These are phyloP conservation scores for Diachrysia chrysitis DNA, from an alignment of 2,888 invertebrate genomes.

Conservation along the genomic window DNA sequence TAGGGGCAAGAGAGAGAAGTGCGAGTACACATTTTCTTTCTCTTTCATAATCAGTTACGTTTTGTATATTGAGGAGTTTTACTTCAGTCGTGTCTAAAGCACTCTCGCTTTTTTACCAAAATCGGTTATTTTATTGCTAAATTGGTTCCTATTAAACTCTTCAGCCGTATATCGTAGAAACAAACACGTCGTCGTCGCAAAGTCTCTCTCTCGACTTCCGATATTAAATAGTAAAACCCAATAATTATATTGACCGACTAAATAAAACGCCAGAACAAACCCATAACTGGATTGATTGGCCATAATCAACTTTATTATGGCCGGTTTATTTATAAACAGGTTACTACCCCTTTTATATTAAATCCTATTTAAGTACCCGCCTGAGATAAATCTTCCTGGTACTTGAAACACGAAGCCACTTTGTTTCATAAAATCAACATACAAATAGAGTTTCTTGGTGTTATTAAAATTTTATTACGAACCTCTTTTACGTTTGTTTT, in stretches of 20 bases:
- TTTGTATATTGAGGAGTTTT: too few relatives aligned
- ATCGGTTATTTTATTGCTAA: too few relatives aligned
- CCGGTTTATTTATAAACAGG: constrained; percentile 49
- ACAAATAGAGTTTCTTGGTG: constrained; percentile 53
- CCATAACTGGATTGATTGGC: constrained; percentile 40
- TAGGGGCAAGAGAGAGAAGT: too few relatives aligned
- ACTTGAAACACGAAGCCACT: constrained; percentile 18
- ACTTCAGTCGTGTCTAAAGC: too few relatives aligned
- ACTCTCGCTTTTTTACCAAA: too few relatives aligned
- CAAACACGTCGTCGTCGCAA: too few relatives aligned
- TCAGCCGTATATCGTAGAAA: too few relatives aligned
- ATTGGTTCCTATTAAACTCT: too few relatives aligned
- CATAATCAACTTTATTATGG: constrained; percentile 41
- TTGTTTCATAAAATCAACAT: constrained; percentile 51
- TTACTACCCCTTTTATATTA: constrained; percentile 41
- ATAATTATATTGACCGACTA: background rate
- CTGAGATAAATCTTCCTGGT: constrained; percentile 40
- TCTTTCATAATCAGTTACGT: too few relatives aligned
- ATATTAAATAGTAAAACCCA: background rate
- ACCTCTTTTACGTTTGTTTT: constrained; percentile 26
- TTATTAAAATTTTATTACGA: constrained; percentile 60
- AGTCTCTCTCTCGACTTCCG: background rate
- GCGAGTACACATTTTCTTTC: too few relatives aligned
- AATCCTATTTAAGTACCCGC: constrained; percentile 40
- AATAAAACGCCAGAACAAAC: constrained; percentile 20